These are phyloP conservation scores for Entomyzon cyanotis DNA, from an alignment of 2,113 vertebrate species.

Conservation along the genomic window DNA sequence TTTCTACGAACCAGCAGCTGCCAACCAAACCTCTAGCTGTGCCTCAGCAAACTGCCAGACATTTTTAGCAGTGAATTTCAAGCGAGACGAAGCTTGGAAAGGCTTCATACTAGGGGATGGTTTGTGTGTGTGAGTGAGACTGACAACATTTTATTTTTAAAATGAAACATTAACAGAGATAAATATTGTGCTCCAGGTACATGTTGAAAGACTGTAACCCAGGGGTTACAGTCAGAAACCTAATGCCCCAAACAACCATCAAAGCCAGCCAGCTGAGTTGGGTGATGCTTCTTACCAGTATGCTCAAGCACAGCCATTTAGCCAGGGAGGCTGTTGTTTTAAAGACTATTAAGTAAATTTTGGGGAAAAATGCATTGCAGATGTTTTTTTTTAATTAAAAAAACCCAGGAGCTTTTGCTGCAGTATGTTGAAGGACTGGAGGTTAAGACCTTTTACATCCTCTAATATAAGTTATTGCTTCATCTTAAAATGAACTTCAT, in stretches of 20 bases:
- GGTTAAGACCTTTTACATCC: slow-evolving; percentile 70
- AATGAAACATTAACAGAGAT: background rate
- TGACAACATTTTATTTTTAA: background rate
- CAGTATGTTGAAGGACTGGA: background rate
- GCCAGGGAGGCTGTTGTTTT: background rate
- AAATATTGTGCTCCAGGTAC: background rate
- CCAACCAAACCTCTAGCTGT: background rate
- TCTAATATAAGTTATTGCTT: slow-evolving; percentile 58
- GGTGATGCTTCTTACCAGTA: background rate
- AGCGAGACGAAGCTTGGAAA: background rate
- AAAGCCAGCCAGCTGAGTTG: background rate
- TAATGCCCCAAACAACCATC: background rate
- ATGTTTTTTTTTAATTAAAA: slow-evolving; percentile 54
- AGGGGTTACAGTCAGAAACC: background rate
- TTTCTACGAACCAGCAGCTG: background rate
- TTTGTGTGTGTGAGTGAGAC: background rate
- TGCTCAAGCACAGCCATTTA: background rate
- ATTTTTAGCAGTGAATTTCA: background rate
- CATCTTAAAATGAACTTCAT: slow-evolving; percentile 58
- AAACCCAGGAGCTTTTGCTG: background rate
- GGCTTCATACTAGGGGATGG: background rate
- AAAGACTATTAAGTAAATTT: slow-evolving; percentile 1
- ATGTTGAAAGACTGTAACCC: background rate
- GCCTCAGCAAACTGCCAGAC: background rate
- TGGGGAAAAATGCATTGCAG: slow-evolving; percentile 48